Conservation (phyloP, 2,113 vertebrate genomes). For the Hippopotamus amphibius region DNA sequence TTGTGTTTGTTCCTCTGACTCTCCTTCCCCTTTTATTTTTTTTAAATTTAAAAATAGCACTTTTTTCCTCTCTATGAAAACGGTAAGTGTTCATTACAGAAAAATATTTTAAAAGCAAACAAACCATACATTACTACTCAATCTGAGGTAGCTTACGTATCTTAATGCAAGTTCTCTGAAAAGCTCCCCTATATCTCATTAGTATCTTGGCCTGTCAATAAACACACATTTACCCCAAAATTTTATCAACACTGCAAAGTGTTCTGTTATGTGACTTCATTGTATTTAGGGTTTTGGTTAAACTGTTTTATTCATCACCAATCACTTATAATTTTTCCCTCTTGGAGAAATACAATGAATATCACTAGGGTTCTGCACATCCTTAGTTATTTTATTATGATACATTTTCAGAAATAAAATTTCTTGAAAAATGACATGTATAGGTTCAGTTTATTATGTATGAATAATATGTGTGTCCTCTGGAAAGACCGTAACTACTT, state of each 20-base stretch:
- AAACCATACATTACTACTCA: background rate
- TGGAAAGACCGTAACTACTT: background rate
- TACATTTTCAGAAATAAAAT: background rate
- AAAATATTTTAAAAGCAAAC: background rate
- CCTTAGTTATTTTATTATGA: conserved; percentile 1
- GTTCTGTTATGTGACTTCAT: background rate
- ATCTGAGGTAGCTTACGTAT: background rate
- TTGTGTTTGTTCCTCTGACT: background rate
- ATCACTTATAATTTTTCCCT: background rate
- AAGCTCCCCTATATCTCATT: background rate
- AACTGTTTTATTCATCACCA: background rate
- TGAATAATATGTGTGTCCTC: background rate
- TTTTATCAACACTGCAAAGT: background rate
- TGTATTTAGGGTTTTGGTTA: background rate
- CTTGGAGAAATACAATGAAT: background rate
- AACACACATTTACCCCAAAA: background rate
- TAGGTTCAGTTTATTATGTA: background rate
- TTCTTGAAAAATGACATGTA: background rate
- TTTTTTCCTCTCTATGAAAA: background rate
- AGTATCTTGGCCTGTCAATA: background rate
- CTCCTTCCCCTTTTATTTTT: background rate
- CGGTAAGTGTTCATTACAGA: background rate
- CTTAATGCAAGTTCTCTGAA: background rate
- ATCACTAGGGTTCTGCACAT: background rate
- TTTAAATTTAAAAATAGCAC: background rate